phyloP scores from a whole-genome alignment of 1,140 invertebrate species.

The Scaptomyza hsui region DNA sequence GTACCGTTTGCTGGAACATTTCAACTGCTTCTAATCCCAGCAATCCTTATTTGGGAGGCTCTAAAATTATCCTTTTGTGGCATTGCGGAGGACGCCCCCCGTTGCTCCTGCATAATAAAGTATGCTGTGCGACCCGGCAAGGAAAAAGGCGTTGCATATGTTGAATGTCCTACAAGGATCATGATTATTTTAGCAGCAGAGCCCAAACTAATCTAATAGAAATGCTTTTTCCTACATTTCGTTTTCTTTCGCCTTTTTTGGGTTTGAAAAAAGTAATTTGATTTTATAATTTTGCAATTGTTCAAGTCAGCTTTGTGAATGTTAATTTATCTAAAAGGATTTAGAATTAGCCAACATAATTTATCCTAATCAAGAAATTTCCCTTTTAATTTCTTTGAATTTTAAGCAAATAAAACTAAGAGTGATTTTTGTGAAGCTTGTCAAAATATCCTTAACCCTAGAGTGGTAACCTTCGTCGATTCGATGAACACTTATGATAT shows the following conservation, averaged over 20 bases:
- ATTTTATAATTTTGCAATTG: slow-evolving; percentile 21
- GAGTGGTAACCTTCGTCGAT: too few relatives aligned
- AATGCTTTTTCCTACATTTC: background rate
- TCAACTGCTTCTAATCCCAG: slow-evolving; percentile 7
- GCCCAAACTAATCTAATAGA: slow-evolving; percentile 30
- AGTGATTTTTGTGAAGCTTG: too few relatives aligned
- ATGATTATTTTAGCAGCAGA: background rate
- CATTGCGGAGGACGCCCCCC: slow-evolving; percentile 3
- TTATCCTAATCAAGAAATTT: background rate
- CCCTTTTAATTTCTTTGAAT: too few relatives aligned
- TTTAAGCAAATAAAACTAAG: too few relatives aligned
- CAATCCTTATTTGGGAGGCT: slow-evolving; percentile 16
- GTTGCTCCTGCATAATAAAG: slow-evolving; percentile 35
- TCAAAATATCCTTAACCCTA: too few relatives aligned
- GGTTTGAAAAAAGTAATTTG: slow-evolving; percentile 22
- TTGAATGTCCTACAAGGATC: slow-evolving; percentile 18
- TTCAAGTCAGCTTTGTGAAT: slow-evolving; percentile 16
- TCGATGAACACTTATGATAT: too few relatives aligned
- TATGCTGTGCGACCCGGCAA: background rate
- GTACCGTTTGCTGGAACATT: slow-evolving; percentile 22
- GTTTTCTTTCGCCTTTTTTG: background rate
- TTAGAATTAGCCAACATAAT: background rate
- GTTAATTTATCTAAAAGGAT: slow-evolving; percentile 38
- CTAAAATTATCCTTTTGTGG: slow-evolving; percentile 37
- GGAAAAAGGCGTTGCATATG: slow-evolving; percentile 31